A percentile compares a stretch with the other conserved stretches of the same genome.
Evolutionary conservation across 2,888 invertebrate genomes (phyloP).

Genomic region (Ditula angustiorana): DNA sequence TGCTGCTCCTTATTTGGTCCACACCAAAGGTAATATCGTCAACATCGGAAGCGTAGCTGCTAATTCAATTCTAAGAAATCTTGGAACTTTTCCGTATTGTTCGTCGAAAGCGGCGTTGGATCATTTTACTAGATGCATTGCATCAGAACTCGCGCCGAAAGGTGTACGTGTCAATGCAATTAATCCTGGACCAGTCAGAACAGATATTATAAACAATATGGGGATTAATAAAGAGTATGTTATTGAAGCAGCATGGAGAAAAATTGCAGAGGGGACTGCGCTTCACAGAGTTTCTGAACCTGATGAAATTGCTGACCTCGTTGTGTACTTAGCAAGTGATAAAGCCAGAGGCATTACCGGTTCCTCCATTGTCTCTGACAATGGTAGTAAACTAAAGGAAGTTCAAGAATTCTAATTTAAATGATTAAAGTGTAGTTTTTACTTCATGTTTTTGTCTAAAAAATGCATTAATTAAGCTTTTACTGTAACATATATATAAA

Average conservation of each 20-base stretch:
- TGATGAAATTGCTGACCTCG: slow-evolving; percentile 91
- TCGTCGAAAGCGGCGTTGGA: slow-evolving; percentile 95
- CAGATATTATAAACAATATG: background rate
- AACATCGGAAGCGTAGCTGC: slow-evolving; percentile 92
- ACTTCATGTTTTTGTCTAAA: no score
- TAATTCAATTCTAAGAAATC: background rate
- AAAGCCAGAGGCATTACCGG: slow-evolving; percentile 93
- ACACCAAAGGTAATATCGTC: slow-evolving; percentile 91
- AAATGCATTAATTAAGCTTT: no score
- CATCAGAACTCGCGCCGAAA: slow-evolving; percentile 89
- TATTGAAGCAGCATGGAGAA: background rate
- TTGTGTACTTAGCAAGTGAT: slow-evolving; percentile 93
- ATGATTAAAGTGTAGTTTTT: background rate
- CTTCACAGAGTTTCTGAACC: background rate
- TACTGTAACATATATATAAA: no score
- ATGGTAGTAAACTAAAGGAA: slow-evolving; percentile 81
- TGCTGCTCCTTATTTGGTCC: slow-evolving; percentile 90
- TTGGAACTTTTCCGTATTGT: slow-evolving; percentile 79
- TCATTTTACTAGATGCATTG: slow-evolving; percentile 93
- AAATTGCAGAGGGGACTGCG: background rate
- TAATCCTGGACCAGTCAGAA: slow-evolving; percentile 91
- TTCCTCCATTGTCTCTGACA: slow-evolving; percentile 92
- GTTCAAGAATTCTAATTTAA: background rate
- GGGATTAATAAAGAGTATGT: background rate
- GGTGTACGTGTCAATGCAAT: slow-evolving; percentile 92